Evolutionary conservation across 1,140 invertebrate species (phyloP), one percentile per base, ranked within the genome.

Genomic region (Brachionus angularis): DNA sequence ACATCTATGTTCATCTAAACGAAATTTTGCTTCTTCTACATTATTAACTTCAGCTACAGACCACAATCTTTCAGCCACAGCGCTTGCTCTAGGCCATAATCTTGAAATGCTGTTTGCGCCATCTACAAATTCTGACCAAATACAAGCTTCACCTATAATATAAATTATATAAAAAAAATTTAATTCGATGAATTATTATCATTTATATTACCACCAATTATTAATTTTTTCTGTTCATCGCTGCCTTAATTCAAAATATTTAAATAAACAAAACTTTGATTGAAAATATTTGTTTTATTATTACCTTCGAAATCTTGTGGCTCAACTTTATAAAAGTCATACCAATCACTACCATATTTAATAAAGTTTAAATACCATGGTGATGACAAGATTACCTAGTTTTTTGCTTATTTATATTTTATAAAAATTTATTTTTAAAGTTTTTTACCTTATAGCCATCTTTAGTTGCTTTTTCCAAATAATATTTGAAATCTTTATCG

Each of bases 301-400:
- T 5, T 50, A 23, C 25, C 18, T 5, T 3, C 29, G 52, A 71
- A 71, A 44, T 71, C 46, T 27, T 46, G 33, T 18, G 49, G 67
- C 27, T 71, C 67, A 71, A 71, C 25, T 71, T 42, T 29, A 53
- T 71, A 81, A 72, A 77, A 79, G 62, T 79, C 77, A 14, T 75
- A 75, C 80, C 80, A 81, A 71, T 80, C 79, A 1, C 75, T 84
- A 21, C 88, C 88, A 29, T 83, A 84, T 12, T 78, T 77, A 16
- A 91, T 80, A 72, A 88, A 85, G 78, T 92, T 89, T 14, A 95
- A 81, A 77, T 95, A 94, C 91, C 91, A 95, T 64, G 89, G 88
- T 1, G 88, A 82, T 0, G 90, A 91, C n/a, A 90, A 81, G 27
- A 93, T 34, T 14, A 67, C n/a, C n/a, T n/a, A n/a, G n/a, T n/a